Evolutionary conservation across 2,888 invertebrate genomes (phyloP).

Genomic region (Cerastis rubricosa): DNA sequence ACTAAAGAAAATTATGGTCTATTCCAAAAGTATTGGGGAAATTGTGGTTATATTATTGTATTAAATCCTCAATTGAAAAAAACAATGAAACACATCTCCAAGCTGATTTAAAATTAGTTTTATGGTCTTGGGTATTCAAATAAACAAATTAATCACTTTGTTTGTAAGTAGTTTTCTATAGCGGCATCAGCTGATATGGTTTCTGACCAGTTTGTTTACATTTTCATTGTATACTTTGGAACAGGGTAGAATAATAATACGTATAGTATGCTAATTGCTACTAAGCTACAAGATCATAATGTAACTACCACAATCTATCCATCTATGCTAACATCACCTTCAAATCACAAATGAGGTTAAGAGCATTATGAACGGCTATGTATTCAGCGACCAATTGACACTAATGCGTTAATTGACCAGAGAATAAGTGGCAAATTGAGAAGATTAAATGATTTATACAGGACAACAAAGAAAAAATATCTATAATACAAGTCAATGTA

Average conservation of each 20-base stretch:
- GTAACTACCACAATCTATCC: slow-evolving; percentile 3
- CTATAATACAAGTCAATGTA: slow-evolving; percentile 21
- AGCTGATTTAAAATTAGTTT: not conserved
- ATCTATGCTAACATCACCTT: slow-evolving; percentile 45
- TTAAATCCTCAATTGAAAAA: not conserved
- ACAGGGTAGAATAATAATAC: not conserved
- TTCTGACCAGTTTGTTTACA: not conserved
- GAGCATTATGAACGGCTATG: slow-evolving; percentile 36
- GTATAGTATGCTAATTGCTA: slow-evolving; percentile 7
- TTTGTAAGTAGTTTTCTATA: not conserved
- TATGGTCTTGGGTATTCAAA: not conserved
- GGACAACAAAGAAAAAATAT: slow-evolving; percentile 15
- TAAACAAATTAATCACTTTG: not conserved
- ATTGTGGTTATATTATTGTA: not conserved
- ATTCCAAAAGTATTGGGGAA: not conserved
- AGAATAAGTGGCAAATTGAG: slow-evolving; percentile 57
- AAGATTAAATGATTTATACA: slow-evolving; percentile 25
- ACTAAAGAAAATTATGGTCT: not conserved
- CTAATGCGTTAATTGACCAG: slow-evolving; percentile 55
- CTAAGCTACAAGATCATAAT: slow-evolving; percentile 22
- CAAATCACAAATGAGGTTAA: slow-evolving; percentile 56
- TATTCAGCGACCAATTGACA: slow-evolving; percentile 57
- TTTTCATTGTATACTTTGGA: not conserved
- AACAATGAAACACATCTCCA: not conserved
- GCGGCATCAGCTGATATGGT: not conserved